Evolutionary conservation across 2,113 vertebrate species (phyloP).

Genomic region (Mormoops blainvillei): DNA sequence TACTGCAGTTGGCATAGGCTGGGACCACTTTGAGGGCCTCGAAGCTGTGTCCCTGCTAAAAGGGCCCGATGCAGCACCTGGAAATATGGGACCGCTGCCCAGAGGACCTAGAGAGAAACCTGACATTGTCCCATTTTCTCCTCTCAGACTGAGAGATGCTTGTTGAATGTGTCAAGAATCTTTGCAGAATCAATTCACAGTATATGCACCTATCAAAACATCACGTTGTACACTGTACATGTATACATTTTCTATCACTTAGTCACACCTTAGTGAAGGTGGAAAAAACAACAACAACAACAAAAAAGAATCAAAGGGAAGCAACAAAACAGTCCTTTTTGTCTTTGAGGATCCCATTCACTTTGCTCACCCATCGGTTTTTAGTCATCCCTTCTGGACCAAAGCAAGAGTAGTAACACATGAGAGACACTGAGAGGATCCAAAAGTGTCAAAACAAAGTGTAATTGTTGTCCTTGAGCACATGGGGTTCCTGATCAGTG

Average conservation of each 20-base stretch:
- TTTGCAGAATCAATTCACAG: too few relatives aligned
- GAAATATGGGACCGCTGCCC: neutral
- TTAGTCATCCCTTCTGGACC: neutral
- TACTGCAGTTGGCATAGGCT: neutral
- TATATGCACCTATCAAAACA: neutral
- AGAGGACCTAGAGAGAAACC: neutral
- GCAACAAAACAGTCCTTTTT: neutral
- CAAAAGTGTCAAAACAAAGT: neutral
- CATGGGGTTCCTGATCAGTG: too few relatives aligned
- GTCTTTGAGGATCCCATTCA: neutral
- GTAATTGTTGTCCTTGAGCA: neutral
- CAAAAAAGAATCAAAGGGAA: neutral
- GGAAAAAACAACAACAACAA: neutral
- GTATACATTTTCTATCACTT: neutral
- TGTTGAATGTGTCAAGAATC: neutral
- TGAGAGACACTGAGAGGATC: neutral
- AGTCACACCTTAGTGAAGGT: neutral
- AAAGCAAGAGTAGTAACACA: neutral
- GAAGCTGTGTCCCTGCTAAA: neutral
- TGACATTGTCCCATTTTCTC: neutral
- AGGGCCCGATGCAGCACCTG: neutral
- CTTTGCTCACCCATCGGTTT: neutral
- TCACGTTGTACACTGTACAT: neutral
- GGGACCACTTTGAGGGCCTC: neutral
- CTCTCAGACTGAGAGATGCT: neutral